Evolutionary conservation across 2,113 vertebrate genomes (phyloP), one percentile per base, ranked within the genome.

Genomic region (Pygoscelis antarcticus): DNA sequence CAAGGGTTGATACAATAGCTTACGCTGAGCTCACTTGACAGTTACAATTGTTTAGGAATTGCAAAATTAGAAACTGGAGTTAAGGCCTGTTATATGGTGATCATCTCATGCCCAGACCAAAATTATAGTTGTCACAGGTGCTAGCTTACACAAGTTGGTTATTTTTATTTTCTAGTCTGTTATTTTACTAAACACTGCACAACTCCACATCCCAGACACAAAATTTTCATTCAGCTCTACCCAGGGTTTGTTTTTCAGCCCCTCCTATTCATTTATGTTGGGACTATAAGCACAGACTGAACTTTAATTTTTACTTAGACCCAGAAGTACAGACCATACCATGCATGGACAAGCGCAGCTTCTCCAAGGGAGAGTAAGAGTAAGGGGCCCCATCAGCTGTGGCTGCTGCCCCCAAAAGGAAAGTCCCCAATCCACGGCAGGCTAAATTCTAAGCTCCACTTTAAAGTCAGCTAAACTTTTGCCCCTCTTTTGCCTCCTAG

Each of bases 351-450:
- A 55, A 83, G 49, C 3, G 3, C 58, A 23, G 11, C 16, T 60
- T 44, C 83, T 60, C 40, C 71, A 25, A 4, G 17, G 6, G 2
- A 76, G 19, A 42, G 15, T 38, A 46, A 47, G 13, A 74, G 18
- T 11, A 20, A 86, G 49, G 15, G 36, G 17, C 46, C 7, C 44
- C 47, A 36, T 11, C 27, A 72, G 5, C 2, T 55, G 14, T 2
- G 5, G 36, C 42, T 54, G 30, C 52, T 29, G 2, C 11, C 9
- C 20, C 16, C 11, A 40, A 0, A 2, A 20, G 23, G 27, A 29
- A 71, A 68, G 57, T 27, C 27, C 42, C 9, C 1, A 0, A 49
- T 49, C 20, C 47, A 68, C 4, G 1, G 34, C 0, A 0, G 49
- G 19, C n/a, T n/a, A 40, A 74, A 74, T 7, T 27, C 42, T 62